These are phyloP conservation scores for Pimpla rufipes DNA, from an alignment of 2,888 invertebrate genomes.

Conservation along the genomic window DNA sequence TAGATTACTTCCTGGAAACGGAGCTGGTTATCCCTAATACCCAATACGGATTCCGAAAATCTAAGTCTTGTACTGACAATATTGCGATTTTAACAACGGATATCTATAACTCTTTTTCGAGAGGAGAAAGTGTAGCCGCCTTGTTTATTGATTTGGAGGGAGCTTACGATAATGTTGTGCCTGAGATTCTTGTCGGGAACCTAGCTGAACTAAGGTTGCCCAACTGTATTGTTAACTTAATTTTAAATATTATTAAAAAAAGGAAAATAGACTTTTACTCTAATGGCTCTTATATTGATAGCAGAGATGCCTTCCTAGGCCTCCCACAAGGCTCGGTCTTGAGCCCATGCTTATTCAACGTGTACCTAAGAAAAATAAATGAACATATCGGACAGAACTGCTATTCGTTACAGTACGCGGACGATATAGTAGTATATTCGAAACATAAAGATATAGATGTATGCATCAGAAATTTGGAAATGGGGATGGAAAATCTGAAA, in stretches of 20 bases:
- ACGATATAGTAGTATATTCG: constrained; percentile 19
- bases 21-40: constrained; percentile 1
- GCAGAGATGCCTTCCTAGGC: background rate
- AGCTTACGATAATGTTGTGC: constrained; percentile 22
- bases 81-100: constrained; percentile 22
- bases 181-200: constrained; percentile 1
- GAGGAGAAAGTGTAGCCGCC: background rate
- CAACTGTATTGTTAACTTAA: background rate
- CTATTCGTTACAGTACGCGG: constrained; percentile 19
- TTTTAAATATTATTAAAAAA: background rate
- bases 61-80: constrained; percentile 13
- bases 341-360: constrained; percentile 21
- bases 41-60: constrained; percentile 24
- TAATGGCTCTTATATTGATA: background rate
- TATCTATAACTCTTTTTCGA: constrained; percentile 28
- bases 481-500: background rate
- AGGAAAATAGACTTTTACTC: background rate
- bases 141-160: constrained; percentile 31
- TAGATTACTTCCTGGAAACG: constrained; percentile 20
- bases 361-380: constrained; percentile 14
- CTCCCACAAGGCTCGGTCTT: constrained; percentile 18
- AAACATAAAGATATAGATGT: background rate
- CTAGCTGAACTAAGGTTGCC: background rate
- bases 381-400: background rate
- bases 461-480: background rate